Evolutionary conservation across 2,113 vertebrate genomes (phyloP), one percentile per base, ranked within the genome.

Genomic region (Aythya baeri): DNA sequence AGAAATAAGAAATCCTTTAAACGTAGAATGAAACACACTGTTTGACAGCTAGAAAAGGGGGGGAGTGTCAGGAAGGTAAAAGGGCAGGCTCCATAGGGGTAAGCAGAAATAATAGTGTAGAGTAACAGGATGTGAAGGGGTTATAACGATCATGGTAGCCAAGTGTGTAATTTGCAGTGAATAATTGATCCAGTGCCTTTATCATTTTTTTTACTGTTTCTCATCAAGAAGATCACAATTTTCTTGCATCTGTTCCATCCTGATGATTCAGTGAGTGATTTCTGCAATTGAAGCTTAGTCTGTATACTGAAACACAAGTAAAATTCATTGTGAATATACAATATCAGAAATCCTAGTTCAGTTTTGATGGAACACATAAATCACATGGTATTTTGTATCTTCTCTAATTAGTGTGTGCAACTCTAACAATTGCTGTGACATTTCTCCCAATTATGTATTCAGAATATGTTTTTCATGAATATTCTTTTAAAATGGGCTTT

Each of bases 1-100:
- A 94, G 52, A 86, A 96, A 89, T 91, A 91, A 94, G 88, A 95
- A 94, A 95, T 71, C 58, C n/a, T 97, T 97, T 95, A 95, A 96
- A 86, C 2, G 3, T 41, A 80, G 74, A 96, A 94, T 95, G 90
- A 97, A 95, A 92, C 57, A 77, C 41, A 85, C 73, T 83, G 72
- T 88, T 96, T 95, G 91, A 91, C 83, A 82, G 61, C 63, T 93
- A 95, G 93, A 97, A 97, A 86, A 94, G 89, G 27, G 17, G 80
- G 80, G 96, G 83, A 91, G 91, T 96, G 83, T 83, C 92, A 90
- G 83, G 38, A 41, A 46, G 91, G 88, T 85, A 96, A 95, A 97
- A 97, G 90, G 80, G 73, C 87, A 95, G 52, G 10, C 85, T 78
- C 71, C 81, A 21, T 57, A 76, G 84, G 75, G 44, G 75, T 93